Base-by-base conservation (phyloP, 2,797 vertebrate genomes). In the Mus caroli region DNA sequence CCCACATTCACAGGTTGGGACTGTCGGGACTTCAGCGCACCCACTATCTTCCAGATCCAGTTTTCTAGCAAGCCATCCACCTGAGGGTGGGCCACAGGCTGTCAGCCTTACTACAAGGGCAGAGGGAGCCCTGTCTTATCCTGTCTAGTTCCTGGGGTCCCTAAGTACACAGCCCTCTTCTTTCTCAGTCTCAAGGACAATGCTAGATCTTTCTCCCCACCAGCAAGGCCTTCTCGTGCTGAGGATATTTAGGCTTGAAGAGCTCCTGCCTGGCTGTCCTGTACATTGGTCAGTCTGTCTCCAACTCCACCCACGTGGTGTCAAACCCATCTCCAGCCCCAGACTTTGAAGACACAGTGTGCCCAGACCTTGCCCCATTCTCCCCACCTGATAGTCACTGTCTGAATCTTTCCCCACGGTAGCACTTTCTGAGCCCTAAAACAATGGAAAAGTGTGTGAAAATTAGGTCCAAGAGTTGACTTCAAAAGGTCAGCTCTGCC, bases 21-120 rank as follows among this genome's bases (percentile, higher is more conserved):
- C 3, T 97, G 97, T 26, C 97, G 98, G 40, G 98, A 98, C 98
- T 99, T 99, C 69, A 99, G 98, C 0, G 98, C 98, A 0, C 98
- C 96, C 34, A 99, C 99, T 98, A 99, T 96, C 95, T 98, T 98
- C 97, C 98, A 97, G 82, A 99, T 98, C 99, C 99, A 99, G 60
- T 78, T 96, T 97, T 99, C 99, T 97, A 99, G 98, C 8, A 98
- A 90, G 24, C 99, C 99, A 20, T 99, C 99, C 97, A 99, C 50
- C 99, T 99, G 96, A 6, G 50, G 64, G 2, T 0, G 3, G 2
- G 5, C 9, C 24, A 58, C 43, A 0, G 54, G 17, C 3, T 6
- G 26, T 90, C 62, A 93, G 80, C 46, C 6, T 80, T n/a, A 0
- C 46, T 0, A 0, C 19, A 46, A 54, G 56, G 12, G 13, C 0